Evolutionary conservation across 2,888 invertebrate genomes (phyloP).

Genomic region (Boloria selene): DNA sequence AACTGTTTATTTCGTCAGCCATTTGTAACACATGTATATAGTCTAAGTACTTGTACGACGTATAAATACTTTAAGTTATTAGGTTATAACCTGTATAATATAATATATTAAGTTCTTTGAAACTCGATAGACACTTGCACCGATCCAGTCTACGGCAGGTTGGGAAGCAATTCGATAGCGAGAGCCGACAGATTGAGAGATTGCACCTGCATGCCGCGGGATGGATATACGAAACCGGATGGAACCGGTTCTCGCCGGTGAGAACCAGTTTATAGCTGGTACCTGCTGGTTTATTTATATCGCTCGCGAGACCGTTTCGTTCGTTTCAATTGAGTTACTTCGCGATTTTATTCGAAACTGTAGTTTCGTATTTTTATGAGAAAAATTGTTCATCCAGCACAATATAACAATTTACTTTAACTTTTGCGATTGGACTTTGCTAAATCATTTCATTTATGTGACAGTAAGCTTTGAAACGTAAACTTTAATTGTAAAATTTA

Average conservation of each 20-base stretch:
- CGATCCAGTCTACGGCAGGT: slow-evolving; percentile 36
- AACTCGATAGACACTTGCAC: slow-evolving; percentile 38
- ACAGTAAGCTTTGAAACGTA: slow-evolving; percentile 1
- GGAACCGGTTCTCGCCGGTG: slow-evolving; percentile 37
- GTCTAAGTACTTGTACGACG: no score
- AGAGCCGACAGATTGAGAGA: slow-evolving; percentile 47
- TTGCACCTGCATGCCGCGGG: slow-evolving; percentile 44
- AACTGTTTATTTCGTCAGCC: no score
- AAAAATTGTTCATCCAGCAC: not conserved
- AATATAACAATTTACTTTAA: not conserved
- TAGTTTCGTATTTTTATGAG: not conserved
- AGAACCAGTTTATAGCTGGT: slow-evolving; percentile 38
- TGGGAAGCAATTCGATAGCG: slow-evolving; percentile 40
- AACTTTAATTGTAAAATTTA: slow-evolving; percentile 6
- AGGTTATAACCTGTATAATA: no score
- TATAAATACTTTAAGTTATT: no score
- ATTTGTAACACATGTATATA: no score
- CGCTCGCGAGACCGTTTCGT: slow-evolving; percentile 20
- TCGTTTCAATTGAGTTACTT: slow-evolving; percentile 30
- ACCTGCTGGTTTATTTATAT: slow-evolving; percentile 36
- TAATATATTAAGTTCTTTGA: slow-evolving; percentile 28
- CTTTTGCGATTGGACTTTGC: not conserved
- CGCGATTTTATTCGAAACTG: slow-evolving; percentile 14
- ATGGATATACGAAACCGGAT: slow-evolving; percentile 42
- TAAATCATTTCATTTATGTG: not conserved